A percentile compares a stretch with the other conserved stretches of the same genome.
These are phyloP conservation scores for Watersipora subatra DNA, from an alignment of 1,140 invertebrate genomes.

Conservation along the genomic window DNA sequence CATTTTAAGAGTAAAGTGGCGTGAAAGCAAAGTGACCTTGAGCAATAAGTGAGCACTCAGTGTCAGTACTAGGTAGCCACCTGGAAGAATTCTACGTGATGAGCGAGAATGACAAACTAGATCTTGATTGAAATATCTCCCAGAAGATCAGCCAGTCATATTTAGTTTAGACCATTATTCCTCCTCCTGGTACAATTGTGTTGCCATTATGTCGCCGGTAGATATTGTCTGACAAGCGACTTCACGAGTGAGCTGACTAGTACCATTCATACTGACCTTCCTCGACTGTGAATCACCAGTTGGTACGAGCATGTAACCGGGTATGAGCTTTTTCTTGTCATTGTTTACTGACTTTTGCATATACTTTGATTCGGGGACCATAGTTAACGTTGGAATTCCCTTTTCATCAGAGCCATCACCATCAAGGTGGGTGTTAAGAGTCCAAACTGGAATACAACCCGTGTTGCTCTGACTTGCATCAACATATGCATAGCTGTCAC, in stretches of 20 bases:
- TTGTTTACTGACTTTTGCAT: slow-evolving; percentile 36
- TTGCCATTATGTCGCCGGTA: slow-evolving; percentile 39
- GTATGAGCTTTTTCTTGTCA: not conserved
- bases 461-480: slow-evolving; percentile 36
- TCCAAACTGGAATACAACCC: slow-evolving; percentile 38
- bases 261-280: not conserved
- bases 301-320: slow-evolving; percentile 4
- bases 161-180: too few species aligned
- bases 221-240: slow-evolving; percentile 37
- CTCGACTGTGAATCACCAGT: not conserved
- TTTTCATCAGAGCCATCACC: slow-evolving; percentile 27
- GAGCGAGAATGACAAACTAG: too few species aligned
- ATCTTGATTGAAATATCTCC: too few species aligned
- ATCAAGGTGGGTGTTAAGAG: slow-evolving; percentile 19
- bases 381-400: slow-evolving; percentile 21
- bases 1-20: too few species aligned
- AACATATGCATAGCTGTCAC: slow-evolving; percentile 18
- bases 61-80: too few species aligned
- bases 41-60: too few species aligned
- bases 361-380: slow-evolving; percentile 36
- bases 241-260: slow-evolving; percentile 14
- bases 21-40: too few species aligned
- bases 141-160: too few species aligned
- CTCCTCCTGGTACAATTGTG: slow-evolving; percentile 36
- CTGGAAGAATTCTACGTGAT: too few species aligned